Evolutionary conservation across 2,888 invertebrate genomes (phyloP).

Genomic region (Steinernema carpocapsae): DNA sequence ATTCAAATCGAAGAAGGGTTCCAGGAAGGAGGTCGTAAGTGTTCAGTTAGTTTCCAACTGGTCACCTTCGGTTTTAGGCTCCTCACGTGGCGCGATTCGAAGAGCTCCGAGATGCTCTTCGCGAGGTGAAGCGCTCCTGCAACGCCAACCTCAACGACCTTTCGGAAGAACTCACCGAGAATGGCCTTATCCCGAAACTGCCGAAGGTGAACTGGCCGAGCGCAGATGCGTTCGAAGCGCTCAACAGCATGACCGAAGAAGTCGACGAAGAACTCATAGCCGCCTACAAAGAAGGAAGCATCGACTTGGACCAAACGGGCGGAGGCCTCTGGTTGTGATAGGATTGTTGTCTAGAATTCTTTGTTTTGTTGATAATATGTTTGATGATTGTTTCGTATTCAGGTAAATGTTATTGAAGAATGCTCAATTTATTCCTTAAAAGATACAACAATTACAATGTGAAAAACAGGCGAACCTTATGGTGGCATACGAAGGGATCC

Average conservation of each 20-base stretch:
- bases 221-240: not conserved
- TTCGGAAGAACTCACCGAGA: not conserved
- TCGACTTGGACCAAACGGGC: too few relatives aligned
- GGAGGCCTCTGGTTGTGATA: too few relatives aligned
- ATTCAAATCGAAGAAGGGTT: not conserved
- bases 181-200: not conserved
- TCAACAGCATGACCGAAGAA: not conserved
- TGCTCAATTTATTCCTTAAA: too few relatives aligned
- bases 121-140: too few relatives aligned
- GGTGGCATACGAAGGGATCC: conserved; percentile 70
- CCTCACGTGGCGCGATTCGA: not conserved
- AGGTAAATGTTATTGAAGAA: too few relatives aligned
- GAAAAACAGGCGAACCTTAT: too few relatives aligned
- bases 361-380: too few relatives aligned
- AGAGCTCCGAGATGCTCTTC: not conserved
- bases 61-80: not conserved
- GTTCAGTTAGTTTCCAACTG: not conserved
- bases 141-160: too few relatives aligned
- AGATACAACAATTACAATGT: too few relatives aligned
- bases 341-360: too few relatives aligned
- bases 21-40: too few relatives aligned
- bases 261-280: not conserved
- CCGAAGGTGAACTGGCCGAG: not conserved
- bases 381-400: too few relatives aligned
- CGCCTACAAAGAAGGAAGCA: not conserved